phyloP scores from a whole-genome alignment of 2,888 invertebrate species.

The Agonopterix subpropinquella region DNA sequence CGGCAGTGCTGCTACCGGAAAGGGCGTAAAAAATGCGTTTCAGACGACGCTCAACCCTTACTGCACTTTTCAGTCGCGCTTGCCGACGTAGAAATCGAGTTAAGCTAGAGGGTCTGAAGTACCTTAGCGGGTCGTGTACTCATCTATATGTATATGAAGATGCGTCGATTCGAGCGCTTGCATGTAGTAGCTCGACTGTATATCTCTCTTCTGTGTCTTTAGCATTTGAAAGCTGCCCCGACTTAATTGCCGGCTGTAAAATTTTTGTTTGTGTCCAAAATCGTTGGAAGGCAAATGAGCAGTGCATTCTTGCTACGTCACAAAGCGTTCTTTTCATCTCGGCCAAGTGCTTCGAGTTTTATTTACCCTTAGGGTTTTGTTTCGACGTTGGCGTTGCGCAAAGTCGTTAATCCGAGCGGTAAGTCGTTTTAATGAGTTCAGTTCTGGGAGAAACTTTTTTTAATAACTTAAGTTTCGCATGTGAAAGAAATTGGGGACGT shows the following conservation, averaged over 20 bases:
- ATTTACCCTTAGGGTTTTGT: constrained; percentile 28
- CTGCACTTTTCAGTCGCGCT: too few species aligned
- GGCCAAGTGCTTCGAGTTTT: constrained; percentile 20
- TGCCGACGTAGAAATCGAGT: too few species aligned
- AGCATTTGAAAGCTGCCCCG: constrained; percentile 1
- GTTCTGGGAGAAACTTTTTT: constrained; percentile 3
- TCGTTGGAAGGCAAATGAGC: constrained; percentile 32
- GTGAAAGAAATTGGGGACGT: too few species aligned
- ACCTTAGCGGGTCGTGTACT: too few species aligned
- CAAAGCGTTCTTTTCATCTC: constrained; percentile 33
- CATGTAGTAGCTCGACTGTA: too few species aligned
- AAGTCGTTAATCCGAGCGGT: constrained; percentile 17
- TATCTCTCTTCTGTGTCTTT: too few species aligned
- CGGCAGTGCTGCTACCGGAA: too few species aligned
- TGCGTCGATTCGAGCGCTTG: too few species aligned
- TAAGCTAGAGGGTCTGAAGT: too few species aligned
- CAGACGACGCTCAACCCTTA: too few species aligned
- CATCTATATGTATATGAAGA: too few species aligned
- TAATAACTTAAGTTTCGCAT: not conserved
- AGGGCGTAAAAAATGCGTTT: too few species aligned
- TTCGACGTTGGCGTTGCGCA: constrained; percentile 11
- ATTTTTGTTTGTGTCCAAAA: constrained; percentile 45
- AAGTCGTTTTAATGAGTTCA: constrained; percentile 27
- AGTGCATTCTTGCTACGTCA: constrained; percentile 25
- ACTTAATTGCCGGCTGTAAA: constrained; percentile 47